A percentile compares a stretch with the other conserved stretches of the same genome.
Conservation (phyloP, 2,797 vertebrate genomes). For the Tragopan temminckii region DNA sequence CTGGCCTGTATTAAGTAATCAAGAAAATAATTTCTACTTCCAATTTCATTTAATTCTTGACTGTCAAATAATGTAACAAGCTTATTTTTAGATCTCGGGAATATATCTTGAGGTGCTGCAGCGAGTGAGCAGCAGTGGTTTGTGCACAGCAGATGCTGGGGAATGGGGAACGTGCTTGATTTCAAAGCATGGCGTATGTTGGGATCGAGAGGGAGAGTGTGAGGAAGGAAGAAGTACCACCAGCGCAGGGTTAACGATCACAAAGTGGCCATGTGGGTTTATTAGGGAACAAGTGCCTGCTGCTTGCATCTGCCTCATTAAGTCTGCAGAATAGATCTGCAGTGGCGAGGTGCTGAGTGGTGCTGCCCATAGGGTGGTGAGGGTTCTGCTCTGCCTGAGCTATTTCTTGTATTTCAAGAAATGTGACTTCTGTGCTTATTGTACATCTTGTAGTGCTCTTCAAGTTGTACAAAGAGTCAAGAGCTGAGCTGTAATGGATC, state of each 20-base stretch:
- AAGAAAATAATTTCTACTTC: constrained; percentile 72
- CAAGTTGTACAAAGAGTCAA: neutral
- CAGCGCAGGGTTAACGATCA: constrained; percentile 61
- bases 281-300: constrained; percentile 68
- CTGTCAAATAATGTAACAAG: constrained; percentile 72
- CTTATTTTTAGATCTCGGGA: constrained; percentile 67
- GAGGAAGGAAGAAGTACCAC: neutral
- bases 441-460: neutral
- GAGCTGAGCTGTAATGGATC: neutral
- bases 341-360: neutral
- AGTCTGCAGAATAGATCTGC: constrained; percentile 55
- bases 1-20: constrained; percentile 69
- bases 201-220: neutral
- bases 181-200: neutral
- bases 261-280: constrained; percentile 64
- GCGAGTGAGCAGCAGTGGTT: constrained; percentile 48
- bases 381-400: neutral
- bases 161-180: neutral
- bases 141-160: neutral
- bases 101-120: constrained; percentile 28
- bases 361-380: neutral
- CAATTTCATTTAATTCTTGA: constrained; percentile 69
- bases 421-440: neutral
- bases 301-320: constrained; percentile 72
- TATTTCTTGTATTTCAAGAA: neutral